These are phyloP conservation scores for Nomada flava DNA, from an alignment of 2,888 invertebrate genomes.

Conservation along the genomic window DNA sequence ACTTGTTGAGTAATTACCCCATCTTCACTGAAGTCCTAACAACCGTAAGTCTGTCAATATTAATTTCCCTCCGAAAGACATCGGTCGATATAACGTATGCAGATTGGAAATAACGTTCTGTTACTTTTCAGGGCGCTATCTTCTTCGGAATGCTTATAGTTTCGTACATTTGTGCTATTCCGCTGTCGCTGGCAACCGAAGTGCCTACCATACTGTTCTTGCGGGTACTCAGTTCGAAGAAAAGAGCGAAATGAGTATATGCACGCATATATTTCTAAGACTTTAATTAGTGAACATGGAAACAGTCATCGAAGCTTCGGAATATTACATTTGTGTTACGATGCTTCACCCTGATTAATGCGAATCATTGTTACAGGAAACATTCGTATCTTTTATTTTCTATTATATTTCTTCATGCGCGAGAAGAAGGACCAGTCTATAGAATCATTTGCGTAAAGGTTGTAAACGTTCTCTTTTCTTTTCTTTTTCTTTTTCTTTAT, in stretches of 20 bases:
- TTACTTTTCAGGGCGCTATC: constrained; percentile 72
- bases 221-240: constrained; percentile 69
- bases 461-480: constrained; percentile 53
- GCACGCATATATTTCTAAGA: background rate
- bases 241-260: constrained; percentile 24
- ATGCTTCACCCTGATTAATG: background rate
- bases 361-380: background rate
- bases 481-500: constrained; percentile 16
- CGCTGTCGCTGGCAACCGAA: constrained; percentile 82
- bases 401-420: background rate
- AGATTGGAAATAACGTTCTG: background rate
- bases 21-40: constrained; percentile 78
- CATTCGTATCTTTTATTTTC: background rate
- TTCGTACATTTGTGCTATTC: constrained; percentile 81
- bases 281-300: background rate
- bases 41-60: constrained; percentile 76
- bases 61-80: no score
- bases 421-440: constrained; percentile 5
- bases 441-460: constrained; percentile 44
- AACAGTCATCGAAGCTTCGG: background rate
- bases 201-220: constrained; percentile 82
- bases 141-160: constrained; percentile 76
- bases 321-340: no score
- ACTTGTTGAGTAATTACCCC: constrained; percentile 77
- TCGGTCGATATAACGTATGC: no score